Evolutionary conservation across 2,888 invertebrate species (phyloP).

Genomic region (Apoda limacodes): DNA sequence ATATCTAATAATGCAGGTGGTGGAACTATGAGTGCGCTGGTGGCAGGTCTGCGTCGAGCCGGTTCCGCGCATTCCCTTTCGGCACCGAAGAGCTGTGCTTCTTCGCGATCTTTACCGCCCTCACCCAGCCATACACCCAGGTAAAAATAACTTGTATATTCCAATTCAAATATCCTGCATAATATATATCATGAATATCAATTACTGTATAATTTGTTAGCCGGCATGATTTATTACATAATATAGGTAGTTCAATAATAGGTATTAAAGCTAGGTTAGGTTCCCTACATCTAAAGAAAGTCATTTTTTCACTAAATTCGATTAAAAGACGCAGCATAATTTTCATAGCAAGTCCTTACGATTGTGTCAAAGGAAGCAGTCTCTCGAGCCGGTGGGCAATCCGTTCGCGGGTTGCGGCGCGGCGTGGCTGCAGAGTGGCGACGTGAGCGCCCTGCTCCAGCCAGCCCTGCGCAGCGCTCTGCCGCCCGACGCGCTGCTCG

Average conservation of each 20-base stretch:
- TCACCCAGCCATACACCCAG: conserved; percentile 81
- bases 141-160: no score
- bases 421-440: conserved; percentile 52
- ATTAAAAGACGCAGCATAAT: conserved; percentile 27
- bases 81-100: conserved; percentile 60
- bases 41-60: conserved; percentile 59
- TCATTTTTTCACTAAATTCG: background rate
- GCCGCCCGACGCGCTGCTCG: conserved; percentile 85
- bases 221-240: no score
- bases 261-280: no score
- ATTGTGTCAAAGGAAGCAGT: conserved; percentile 72
- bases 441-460: conserved; percentile 59
- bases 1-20: conserved; percentile 47
- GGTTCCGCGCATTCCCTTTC: conserved; percentile 62
- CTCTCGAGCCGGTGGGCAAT: conserved; percentile 66
- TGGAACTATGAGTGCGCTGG: conserved; percentile 58
- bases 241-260: no score
- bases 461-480: conserved; percentile 67
- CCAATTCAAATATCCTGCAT: no score
- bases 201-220: no score
- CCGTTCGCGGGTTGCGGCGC: conserved; percentile 70
- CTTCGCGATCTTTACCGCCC: conserved; percentile 78
- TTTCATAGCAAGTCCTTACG: conserved; percentile 41
- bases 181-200: no score
- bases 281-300: no score